phyloP scores from a whole-genome alignment of 1,140 invertebrate species.

The Microvelia longipes region DNA sequence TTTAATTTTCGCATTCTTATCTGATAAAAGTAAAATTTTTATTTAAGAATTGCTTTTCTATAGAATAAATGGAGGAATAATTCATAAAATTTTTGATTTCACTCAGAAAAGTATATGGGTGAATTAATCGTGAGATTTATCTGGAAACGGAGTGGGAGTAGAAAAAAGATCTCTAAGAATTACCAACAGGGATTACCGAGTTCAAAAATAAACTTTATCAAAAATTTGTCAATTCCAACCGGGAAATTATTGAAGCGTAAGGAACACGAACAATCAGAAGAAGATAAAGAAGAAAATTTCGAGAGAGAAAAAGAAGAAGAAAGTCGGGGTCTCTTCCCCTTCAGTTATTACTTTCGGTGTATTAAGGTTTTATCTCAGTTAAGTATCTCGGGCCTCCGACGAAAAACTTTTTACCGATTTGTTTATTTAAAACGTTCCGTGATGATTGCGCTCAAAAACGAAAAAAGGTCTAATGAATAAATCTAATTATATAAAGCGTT shows the following conservation, averaged over 20 bases:
- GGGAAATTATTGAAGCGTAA: not conserved
- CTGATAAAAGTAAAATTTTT: too few species aligned
- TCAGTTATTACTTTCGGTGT: not conserved
- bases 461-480: not conserved
- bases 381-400: not conserved
- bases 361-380: not conserved
- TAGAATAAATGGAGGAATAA: too few species aligned
- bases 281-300: not conserved
- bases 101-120: too few species aligned
- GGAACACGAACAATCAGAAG: not conserved
- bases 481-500: not conserved
- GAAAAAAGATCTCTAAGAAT: too few species aligned
- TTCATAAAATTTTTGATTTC: too few species aligned
- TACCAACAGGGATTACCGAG: not conserved
- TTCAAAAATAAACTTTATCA: not conserved
- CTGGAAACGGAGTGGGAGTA: too few species aligned
- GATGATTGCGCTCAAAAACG: not conserved
- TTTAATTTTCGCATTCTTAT: too few species aligned
- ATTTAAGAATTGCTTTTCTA: too few species aligned
- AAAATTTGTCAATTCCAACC: not conserved
- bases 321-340: not conserved
- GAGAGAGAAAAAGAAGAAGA: not conserved
- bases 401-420: not conserved
- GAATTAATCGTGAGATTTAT: too few species aligned
- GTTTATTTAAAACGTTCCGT: not conserved